phyloP scores from a whole-genome alignment of 2,797 vertebrate genomes.

The Caiman crocodilus region DNA sequence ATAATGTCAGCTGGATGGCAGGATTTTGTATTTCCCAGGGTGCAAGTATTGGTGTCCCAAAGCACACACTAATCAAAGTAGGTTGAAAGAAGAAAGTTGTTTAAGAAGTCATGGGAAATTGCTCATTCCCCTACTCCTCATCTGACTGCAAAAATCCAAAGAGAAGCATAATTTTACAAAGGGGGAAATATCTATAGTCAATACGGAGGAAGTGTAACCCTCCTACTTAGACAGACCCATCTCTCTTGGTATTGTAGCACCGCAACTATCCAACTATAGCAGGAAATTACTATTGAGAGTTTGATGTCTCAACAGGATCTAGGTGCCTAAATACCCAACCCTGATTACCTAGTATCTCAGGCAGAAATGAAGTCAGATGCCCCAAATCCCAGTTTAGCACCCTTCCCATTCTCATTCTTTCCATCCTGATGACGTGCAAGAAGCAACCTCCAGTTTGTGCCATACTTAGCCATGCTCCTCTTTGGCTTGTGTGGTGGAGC shows the following conservation, averaged over 20 bases:
- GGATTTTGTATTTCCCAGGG: fast-evolving
- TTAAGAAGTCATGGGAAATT: background rate
- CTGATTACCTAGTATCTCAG: no score
- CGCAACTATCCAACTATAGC: no score
- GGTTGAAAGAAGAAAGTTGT: background rate
- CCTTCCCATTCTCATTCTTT: background rate
- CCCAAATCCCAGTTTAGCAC: background rate
- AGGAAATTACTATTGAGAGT: no score
- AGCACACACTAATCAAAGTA: background rate
- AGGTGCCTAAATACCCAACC: no score
- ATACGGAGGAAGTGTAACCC: no score
- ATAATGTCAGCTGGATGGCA: background rate
- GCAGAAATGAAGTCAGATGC: background rate
- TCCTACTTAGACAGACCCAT: no score
- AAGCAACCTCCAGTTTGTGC: fast-evolving
- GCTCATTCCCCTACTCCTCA: background rate
- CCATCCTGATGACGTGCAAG: background rate
- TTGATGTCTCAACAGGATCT: no score
- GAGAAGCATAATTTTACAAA: background rate
- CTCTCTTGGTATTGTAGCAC: no score
- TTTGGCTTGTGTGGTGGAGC: background rate
- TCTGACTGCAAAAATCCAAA: background rate
- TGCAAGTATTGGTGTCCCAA: background rate
- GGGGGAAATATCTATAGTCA: background rate
- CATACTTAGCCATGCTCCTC: background rate